These are phyloP conservation scores for Lithophane semibrunnea DNA, from an alignment of 2,888 invertebrate genomes.

Conservation along the genomic window DNA sequence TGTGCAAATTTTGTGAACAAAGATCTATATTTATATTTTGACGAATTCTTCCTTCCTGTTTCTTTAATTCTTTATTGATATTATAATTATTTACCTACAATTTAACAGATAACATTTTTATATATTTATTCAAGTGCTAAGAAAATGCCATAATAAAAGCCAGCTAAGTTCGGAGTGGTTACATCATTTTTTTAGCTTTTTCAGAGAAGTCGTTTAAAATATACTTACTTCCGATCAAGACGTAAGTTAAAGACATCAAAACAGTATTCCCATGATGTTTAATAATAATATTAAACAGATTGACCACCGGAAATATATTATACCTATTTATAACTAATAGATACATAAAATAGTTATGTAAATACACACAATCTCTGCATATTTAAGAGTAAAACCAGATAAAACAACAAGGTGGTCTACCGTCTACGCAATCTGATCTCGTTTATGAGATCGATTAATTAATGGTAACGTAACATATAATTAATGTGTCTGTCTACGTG, in stretches of 20 bases:
- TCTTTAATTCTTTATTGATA: background rate
- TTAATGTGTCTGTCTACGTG: slow-evolving; percentile 45
- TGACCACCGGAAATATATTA: background rate
- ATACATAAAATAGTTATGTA: background rate
- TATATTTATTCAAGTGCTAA: slow-evolving; percentile 4
- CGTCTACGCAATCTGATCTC: slow-evolving; percentile 40
- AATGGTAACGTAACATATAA: slow-evolving; percentile 55
- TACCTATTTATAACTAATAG: background rate
- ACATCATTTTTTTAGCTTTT: slow-evolving; percentile 13
- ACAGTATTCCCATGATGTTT: background rate
- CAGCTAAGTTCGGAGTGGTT: slow-evolving; percentile 1
- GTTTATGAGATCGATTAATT: slow-evolving; percentile 59
- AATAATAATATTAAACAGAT: background rate
- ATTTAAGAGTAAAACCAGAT: slow-evolving; percentile 30
- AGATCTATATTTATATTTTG: slow-evolving; percentile 1
- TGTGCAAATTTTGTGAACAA: background rate
- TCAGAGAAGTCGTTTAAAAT: background rate
- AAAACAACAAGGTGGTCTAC: slow-evolving; percentile 35
- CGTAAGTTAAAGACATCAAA: background rate
- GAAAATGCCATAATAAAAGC: slow-evolving; percentile 5
- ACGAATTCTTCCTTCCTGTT: slow-evolving; percentile 7
- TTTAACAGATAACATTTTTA: background rate
- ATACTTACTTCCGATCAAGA: slow-evolving; percentile 7
- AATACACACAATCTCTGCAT: background rate
- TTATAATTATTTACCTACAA: background rate